Conservation (phyloP, 2,797 vertebrate species). For the Acanthurus lineatus region DNA sequence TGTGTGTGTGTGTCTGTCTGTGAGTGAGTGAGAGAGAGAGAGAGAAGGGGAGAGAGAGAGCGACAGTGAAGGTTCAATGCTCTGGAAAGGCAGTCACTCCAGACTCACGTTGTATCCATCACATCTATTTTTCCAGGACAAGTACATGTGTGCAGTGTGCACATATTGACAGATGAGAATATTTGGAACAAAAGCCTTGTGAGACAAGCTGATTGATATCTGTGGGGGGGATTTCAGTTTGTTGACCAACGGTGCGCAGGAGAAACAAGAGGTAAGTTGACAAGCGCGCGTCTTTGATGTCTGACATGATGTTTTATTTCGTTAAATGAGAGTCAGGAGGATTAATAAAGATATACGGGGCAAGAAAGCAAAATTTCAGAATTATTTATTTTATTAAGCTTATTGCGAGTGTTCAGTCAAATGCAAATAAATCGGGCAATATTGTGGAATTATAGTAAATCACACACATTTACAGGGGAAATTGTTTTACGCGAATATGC, state of each 20-base stretch:
- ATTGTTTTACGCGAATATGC: neutral
- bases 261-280: slow-evolving; percentile 72
- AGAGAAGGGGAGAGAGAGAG: slow-evolving; percentile 23
- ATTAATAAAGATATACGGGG: neutral
- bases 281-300: slow-evolving; percentile 20
- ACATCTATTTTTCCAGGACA: slow-evolving; percentile 38
- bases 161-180: slow-evolving; percentile 64
- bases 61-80: slow-evolving; percentile 15
- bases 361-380: neutral
- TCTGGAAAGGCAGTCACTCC: slow-evolving; percentile 55
- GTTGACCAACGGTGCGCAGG: slow-evolving; percentile 28
- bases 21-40: neutral
- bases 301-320: neutral
- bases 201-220: slow-evolving; percentile 57
- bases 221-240: slow-evolving; percentile 51
- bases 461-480: neutral
- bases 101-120: slow-evolving; percentile 57
- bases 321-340: neutral
- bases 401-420: neutral
- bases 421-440: neutral
- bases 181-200: slow-evolving; percentile 45
- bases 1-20: no score
- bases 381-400: neutral
- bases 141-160: slow-evolving; percentile 43
- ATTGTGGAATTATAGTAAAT: neutral